Evolutionary conservation across 1,140 invertebrate species (phyloP).

Genomic region (Micrasema longulum): DNA sequence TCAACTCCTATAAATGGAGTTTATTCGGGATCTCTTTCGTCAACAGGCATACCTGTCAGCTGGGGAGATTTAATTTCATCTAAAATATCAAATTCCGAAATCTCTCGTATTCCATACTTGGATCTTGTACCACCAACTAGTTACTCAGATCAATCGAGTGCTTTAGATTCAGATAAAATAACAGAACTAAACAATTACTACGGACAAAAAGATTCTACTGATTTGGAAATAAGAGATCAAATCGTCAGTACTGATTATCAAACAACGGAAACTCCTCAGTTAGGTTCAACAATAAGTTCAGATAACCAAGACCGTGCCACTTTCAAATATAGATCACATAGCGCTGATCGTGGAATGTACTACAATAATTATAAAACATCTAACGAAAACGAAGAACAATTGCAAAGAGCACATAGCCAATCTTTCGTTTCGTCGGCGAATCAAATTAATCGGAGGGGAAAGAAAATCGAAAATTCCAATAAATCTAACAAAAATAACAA

Average conservation of each 20-base stretch:
- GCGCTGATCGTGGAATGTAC: constrained; percentile 55
- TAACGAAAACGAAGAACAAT: constrained; percentile 66
- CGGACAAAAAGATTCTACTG: constrained; percentile 51
- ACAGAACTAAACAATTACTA: constrained; percentile 52
- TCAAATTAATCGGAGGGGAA: constrained; percentile 62
- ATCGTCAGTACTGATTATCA: constrained; percentile 56
- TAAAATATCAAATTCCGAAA: constrained; percentile 36
- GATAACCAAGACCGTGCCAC: constrained; percentile 25
- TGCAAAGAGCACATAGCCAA: constrained; percentile 67
- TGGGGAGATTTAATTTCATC: constrained; percentile 52
- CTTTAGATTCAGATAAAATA: constrained; percentile 49
- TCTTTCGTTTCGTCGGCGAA: constrained; percentile 62
- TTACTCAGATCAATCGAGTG: constrained; percentile 32
- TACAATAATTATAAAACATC: constrained; percentile 41
- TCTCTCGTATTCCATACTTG: constrained; percentile 44
- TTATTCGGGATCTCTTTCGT: constrained; percentile 40
- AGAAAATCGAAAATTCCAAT: constrained; percentile 60
- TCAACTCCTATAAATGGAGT: constrained; percentile 58
- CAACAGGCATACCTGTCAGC: constrained; percentile 50
- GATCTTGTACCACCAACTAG: constrained; percentile 43
- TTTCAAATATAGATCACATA: constrained; percentile 34
- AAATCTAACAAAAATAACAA: constrained; percentile 58
- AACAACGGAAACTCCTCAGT: constrained; percentile 56
- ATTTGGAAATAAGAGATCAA: constrained; percentile 57
- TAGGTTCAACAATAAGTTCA: constrained; percentile 57